These are phyloP conservation scores for Coenonympha glycerion DNA, from an alignment of 2,888 invertebrate species.

Conservation along the genomic window DNA sequence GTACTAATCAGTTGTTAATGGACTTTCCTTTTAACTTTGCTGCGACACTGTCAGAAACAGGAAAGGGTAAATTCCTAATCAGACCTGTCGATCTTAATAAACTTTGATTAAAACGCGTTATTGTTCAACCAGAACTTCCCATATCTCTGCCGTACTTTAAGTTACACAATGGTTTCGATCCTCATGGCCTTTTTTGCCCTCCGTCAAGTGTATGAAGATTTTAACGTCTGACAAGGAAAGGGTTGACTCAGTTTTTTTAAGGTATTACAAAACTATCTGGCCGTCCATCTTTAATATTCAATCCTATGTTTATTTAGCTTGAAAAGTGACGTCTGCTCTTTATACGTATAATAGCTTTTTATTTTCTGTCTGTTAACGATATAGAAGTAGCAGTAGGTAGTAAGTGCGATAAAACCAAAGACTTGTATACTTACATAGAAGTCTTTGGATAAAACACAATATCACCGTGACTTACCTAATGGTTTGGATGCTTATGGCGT, in stretches of 20 bases:
- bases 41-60: conserved; percentile 26
- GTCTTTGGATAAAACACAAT: no score
- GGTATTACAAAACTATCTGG: conserved; percentile 51
- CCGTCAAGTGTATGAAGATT: conserved; percentile 56
- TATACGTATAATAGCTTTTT: background rate
- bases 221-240: conserved; percentile 61
- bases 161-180: conserved; percentile 57
- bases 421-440: no score
- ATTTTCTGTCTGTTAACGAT: background rate
- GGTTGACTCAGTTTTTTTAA: conserved; percentile 60
- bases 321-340: conserved; percentile 9
- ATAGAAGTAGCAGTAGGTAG: background rate
- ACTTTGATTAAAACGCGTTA: conserved; percentile 69
- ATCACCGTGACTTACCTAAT: no score
- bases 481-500: no score
- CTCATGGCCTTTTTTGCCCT: conserved; percentile 62
- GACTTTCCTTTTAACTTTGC: background rate
- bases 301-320: conserved; percentile 24
- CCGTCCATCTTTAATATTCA: conserved; percentile 52
- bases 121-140: conserved; percentile 66
- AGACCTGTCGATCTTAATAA: conserved; percentile 72
- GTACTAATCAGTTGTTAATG: background rate
- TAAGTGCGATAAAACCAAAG: no score
- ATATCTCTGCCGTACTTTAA: conserved; percentile 56
- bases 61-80: conserved; percentile 57